Percentiles rank a stretch among this genome's conserved stretches.
Conservation (phyloP, 2,113 vertebrate genomes). For the Speoplatyrhinus poulsoni region DNA sequence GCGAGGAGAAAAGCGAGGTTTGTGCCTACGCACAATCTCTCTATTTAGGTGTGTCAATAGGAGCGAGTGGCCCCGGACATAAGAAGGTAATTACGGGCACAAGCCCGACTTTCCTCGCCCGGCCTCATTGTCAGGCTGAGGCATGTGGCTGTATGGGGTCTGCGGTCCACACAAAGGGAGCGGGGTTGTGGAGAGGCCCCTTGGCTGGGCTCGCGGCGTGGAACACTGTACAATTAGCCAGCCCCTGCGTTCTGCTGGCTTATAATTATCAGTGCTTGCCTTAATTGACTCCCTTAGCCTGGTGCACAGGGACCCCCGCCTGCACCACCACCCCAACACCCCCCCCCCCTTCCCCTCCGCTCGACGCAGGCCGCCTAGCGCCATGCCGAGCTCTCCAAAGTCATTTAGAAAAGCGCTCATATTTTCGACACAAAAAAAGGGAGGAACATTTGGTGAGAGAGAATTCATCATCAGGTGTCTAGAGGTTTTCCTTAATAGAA, state of each 20-base stretch:
- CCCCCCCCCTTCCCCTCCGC: conserved; percentile 63
- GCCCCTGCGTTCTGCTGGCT: conserved; percentile 82
- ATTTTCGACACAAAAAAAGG: conserved; percentile 93
- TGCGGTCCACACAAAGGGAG: conserved; percentile 69
- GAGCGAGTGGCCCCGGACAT: conserved; percentile 62
- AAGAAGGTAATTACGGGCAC: conserved; percentile 76
- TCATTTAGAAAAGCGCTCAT: conserved; percentile 98
- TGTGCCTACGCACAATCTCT: conserved; percentile 45
- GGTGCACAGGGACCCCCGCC: conserved; percentile 71
- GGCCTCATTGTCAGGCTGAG: conserved; percentile 60
- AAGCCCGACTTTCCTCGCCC: conserved; percentile 53
- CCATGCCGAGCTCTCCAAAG: conserved; percentile 93
- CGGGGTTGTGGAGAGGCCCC: conserved; percentile 61
- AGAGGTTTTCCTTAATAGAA: conserved; percentile 99
- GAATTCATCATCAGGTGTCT: conserved; percentile 99
- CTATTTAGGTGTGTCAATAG: conserved; percentile 53
- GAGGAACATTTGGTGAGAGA: conserved; percentile 99
- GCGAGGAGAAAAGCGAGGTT: conserved; percentile 22
- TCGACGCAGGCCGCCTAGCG: conserved; percentile 85
- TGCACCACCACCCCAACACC: conserved; percentile 15
- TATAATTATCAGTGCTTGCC: conserved; percentile 89
- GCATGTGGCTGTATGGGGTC: conserved; percentile 65
- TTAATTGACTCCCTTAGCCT: conserved; percentile 86
- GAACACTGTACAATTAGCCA: conserved; percentile 79
- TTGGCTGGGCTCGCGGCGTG: conserved; percentile 69